Base-by-base conservation (phyloP, 2,797 vertebrate species). In the Kryptolebias ocellatus region DNA sequence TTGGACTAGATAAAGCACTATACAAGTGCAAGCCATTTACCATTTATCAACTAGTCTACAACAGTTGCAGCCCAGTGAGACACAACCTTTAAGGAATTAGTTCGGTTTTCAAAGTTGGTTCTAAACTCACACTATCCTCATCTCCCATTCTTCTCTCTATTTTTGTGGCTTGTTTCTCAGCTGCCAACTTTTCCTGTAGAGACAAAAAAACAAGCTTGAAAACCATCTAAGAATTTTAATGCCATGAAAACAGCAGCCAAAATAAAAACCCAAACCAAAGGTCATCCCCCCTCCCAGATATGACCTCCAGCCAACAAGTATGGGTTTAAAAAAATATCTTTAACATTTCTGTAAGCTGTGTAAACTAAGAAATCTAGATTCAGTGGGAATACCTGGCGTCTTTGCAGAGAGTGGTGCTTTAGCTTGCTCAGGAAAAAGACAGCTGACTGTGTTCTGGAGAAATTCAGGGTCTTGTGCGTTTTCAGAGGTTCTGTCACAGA, bases 381-480 rank as follows among this genome's bases (percentile, higher is more conserved):
- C 66, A 64, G 89, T 60, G 54, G 70, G 64, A 92, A 16, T 85
- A 95, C 94, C 92, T 94, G 94, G 66, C 86, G 92, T 75, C 87
- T 90, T 77, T 93, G 94, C 70, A 94, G 90, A 3, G 93, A 93
- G 88, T 92, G 90, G 82, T 89, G 90, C 87, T 97, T 97, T 37
- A 98, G 95, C 83, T 95, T 97, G 92, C 86, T 97, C 78, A 99
- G 95, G 92, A 98, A 98, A 16, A 95, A 92, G 74, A 96, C 84
- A 10, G 95, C 95, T 0, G 93, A 93, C 80, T 94, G 89, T 0
- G 92, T 90, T 72, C 86, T 88, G 0, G 46, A 60, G 34, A 94
- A 77, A 20, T 82, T 84, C 57, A 83, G 54, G 0, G 89, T 52
- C 79, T 90, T 95, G 64, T 67, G 59, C 1, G 52, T 73, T 5